Evolutionary conservation across 2,797 vertebrate species (phyloP).

Genomic region (Echeneis naucrates): DNA sequence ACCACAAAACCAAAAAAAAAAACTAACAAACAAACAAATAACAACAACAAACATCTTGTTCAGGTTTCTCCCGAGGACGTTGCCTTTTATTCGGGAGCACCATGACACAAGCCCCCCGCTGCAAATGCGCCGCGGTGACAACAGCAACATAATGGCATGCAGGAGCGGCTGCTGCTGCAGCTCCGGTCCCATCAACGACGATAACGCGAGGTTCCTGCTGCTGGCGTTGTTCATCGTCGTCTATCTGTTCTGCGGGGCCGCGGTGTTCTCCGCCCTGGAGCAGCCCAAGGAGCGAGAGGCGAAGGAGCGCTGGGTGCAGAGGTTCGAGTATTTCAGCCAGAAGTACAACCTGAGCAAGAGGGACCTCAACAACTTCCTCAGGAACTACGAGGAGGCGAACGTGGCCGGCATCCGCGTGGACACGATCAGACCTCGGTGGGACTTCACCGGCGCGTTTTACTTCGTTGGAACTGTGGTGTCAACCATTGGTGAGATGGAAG

Average conservation of each 20-base stretch:
- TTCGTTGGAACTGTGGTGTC: conserved; percentile 97
- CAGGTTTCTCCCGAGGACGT: conserved; percentile 25
- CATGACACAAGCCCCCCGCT: conserved; percentile 63
- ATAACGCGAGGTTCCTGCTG: conserved; percentile 93
- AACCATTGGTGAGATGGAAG: conserved; percentile 90
- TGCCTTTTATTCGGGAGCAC: conserved; percentile 31
- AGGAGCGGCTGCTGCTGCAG: conserved; percentile 85
- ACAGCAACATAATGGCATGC: conserved; percentile 86
- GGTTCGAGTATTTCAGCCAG: conserved; percentile 89
- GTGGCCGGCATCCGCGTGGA: conserved; percentile 92
- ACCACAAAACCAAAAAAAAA: too few relatives aligned
- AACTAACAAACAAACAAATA: not conserved
- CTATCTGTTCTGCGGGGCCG: conserved; percentile 93
- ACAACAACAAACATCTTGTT: too few relatives aligned
- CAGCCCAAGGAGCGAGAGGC: conserved; percentile 90
- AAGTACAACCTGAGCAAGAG: conserved; percentile 89
- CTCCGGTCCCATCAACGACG: conserved; percentile 88
- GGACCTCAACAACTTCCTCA: conserved; percentile 89
- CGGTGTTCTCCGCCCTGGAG: conserved; percentile 95
- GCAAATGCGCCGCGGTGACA: conserved; percentile 54
- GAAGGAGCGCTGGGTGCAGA: conserved; percentile 89
- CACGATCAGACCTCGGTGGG: conserved; percentile 90
- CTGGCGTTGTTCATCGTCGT: conserved; percentile 89
- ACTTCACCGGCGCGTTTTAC: conserved; percentile 95
- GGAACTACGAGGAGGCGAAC: conserved; percentile 91